phyloP scores from a whole-genome alignment of 2,888 invertebrate genomes.

The Megalurothrips usitatus region DNA sequence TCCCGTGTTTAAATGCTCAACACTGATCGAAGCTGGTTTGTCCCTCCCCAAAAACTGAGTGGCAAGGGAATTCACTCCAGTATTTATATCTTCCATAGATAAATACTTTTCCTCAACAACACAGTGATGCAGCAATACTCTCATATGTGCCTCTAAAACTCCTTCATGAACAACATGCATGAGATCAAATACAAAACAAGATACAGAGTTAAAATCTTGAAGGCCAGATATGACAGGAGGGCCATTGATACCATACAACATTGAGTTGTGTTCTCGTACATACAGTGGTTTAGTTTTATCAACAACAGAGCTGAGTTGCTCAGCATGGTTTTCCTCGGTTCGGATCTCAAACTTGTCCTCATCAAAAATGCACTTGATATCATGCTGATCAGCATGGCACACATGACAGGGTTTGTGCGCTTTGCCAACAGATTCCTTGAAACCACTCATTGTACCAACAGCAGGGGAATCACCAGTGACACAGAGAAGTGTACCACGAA shows the following conservation, averaged over 20 bases:
- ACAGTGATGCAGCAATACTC: background rate
- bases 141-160: background rate
- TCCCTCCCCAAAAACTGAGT: background rate
- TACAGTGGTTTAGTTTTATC: background rate
- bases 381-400: background rate
- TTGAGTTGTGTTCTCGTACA: background rate
- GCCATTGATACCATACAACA: background rate
- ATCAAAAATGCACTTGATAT: background rate
- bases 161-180: background rate
- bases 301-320: background rate
- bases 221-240: background rate
- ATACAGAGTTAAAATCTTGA: background rate
- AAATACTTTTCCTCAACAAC: background rate
- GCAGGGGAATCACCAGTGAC: constrained; percentile 1
- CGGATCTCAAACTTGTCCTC: background rate
- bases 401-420: background rate
- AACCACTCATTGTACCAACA: background rate
- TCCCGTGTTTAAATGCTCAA: background rate
- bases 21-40: background rate
- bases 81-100: background rate
- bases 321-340: background rate
- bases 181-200: background rate
- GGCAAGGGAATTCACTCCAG: background rate
- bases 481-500: background rate
- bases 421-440: background rate